A percentile compares a stretch with the other conserved stretches of the same genome.
Evolutionary conservation across 2,113 vertebrate species (phyloP).

Genomic region (Hoplias malabaricus): DNA sequence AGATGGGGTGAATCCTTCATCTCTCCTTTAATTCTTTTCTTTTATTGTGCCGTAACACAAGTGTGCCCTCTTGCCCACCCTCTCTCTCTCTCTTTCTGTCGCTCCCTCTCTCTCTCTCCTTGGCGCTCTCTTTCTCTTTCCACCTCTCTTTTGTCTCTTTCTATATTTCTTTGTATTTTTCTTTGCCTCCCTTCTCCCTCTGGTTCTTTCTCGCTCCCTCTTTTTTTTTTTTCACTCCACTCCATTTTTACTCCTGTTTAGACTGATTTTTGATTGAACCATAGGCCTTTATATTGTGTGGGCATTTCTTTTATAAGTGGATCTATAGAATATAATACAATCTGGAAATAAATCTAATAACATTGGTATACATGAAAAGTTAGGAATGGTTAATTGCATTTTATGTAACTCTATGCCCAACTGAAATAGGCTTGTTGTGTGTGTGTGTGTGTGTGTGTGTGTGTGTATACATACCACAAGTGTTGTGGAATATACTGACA

Average conservation of each 20-base stretch:
- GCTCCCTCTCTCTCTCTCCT: background rate
- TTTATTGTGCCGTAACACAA: conserved; percentile 42
- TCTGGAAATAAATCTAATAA: too few relatives aligned
- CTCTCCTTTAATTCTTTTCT: conserved; percentile 58
- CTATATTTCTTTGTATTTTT: background rate
- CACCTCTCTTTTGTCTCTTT: conserved; percentile 2
- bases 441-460: background rate
- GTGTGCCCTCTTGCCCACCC: conserved; percentile 13
- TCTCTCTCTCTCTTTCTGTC: conserved; percentile 5
- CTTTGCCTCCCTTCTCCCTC: background rate
- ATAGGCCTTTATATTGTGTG: too few relatives aligned
- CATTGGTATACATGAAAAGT: too few relatives aligned
- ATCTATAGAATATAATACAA: too few relatives aligned
- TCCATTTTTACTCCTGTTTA: background rate
- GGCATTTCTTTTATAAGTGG: too few relatives aligned
- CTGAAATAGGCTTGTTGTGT: too few relatives aligned
- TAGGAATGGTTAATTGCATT: too few relatives aligned
- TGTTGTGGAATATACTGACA: background rate
- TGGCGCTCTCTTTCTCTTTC: conserved; percentile 2
- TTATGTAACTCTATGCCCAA: too few relatives aligned
- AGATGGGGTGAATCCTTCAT: conserved; percentile 76
- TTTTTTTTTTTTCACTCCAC: background rate
- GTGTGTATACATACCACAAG: too few relatives aligned
- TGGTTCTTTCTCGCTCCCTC: background rate
- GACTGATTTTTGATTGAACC: too few relatives aligned